These are phyloP conservation scores for Chunga burmeisteri DNA, from an alignment of 2,113 vertebrate genomes.

Conservation along the genomic window DNA sequence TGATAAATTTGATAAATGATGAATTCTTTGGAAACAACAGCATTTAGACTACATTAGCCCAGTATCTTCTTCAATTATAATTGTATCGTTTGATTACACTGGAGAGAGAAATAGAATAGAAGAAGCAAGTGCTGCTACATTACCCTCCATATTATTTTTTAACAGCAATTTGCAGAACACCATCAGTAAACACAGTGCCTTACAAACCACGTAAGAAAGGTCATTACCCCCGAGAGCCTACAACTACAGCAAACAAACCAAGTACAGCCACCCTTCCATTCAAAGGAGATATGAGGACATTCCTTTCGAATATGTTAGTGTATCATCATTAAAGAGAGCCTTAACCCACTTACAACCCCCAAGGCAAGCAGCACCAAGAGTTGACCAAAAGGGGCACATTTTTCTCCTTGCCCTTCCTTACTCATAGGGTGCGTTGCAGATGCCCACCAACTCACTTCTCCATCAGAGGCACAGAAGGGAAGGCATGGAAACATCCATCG, in stretches of 20 bases:
- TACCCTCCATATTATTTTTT: background rate
- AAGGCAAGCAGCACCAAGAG: background rate
- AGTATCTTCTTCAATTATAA: background rate
- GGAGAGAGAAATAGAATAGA: background rate
- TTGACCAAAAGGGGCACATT: background rate
- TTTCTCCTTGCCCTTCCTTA: background rate
- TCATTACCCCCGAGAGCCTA: background rate
- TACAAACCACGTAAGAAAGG: background rate
- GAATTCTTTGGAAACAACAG: background rate
- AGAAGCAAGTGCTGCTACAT: background rate
- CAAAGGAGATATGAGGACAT: background rate
- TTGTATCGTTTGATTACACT: background rate
- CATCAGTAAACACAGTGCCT: background rate
- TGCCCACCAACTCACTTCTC: background rate
- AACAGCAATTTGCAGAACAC: slow-evolving; percentile 10
- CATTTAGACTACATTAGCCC: background rate
- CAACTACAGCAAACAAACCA: background rate
- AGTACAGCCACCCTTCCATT: background rate
- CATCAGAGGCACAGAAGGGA: background rate
- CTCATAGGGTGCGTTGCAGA: background rate
- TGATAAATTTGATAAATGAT: background rate
- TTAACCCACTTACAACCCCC: background rate
- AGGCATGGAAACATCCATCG: background rate
- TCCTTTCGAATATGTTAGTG: background rate
- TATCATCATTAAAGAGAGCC: background rate